Evolutionary conservation across 2,888 invertebrate genomes (phyloP).

Genomic region (Netelia melanura): DNA sequence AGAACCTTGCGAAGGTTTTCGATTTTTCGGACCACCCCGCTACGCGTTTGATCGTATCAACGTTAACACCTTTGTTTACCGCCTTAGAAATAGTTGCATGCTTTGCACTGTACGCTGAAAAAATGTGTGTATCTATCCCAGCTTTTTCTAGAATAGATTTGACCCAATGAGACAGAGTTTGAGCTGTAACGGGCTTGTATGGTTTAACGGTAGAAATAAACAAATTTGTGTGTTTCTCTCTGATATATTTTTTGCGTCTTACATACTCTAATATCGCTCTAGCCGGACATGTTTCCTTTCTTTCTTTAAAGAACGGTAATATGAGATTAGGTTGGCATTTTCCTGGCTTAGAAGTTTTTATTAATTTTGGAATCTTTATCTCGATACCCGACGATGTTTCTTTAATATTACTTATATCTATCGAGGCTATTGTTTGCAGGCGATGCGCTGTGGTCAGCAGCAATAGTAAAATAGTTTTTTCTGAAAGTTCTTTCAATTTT

Average conservation of each 20-base stretch:
- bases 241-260: constrained; percentile 17
- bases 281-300: constrained; percentile 29
- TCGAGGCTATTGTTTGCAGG: too few relatives aligned
- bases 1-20: constrained; percentile 10
- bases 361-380: constrained; percentile 23
- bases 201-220: constrained; percentile 43
- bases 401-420: too few relatives aligned
- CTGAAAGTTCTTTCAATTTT: too few relatives aligned
- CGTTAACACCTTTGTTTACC: too few relatives aligned
- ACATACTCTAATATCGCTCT: constrained; percentile 28
- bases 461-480: too few relatives aligned
- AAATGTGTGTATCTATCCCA: too few relatives aligned
- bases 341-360: constrained; percentile 46
- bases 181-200: constrained; percentile 25
- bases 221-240: constrained; percentile 35
- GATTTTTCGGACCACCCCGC: constrained; percentile 22
- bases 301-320: constrained; percentile 51
- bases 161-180: neutral
- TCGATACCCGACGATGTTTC: too few relatives aligned
- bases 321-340: constrained; percentile 34
- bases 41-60: too few relatives aligned
- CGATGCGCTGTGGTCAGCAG: too few relatives aligned
- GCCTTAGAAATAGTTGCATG: too few relatives aligned
- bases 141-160: too few relatives aligned
- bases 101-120: too few relatives aligned